Conservation (phyloP, 2,113 vertebrate genomes). For the Atherinomorus stipes region DNA sequence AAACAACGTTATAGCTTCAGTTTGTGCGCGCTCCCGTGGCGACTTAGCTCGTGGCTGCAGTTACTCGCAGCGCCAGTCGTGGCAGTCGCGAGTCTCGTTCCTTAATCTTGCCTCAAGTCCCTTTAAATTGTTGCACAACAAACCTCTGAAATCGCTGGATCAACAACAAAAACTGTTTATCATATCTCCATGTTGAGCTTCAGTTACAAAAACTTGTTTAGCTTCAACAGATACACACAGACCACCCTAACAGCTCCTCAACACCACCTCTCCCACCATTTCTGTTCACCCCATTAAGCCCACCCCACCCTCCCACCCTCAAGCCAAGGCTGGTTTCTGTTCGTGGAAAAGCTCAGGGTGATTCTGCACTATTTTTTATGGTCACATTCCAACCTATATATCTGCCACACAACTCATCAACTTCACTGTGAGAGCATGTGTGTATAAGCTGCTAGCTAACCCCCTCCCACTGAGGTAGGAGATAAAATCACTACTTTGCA, state of each 20-base stretch:
- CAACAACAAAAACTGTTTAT: neutral
- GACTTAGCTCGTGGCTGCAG: too few species aligned
- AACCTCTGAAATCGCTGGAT: neutral
- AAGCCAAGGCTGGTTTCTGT: conserved; percentile 67
- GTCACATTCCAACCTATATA: conserved; percentile 96
- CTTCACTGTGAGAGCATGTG: conserved; percentile 84
- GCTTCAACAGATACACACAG: conserved; percentile 3
- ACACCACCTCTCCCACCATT: conserved; percentile 5
- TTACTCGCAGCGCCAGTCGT: too few species aligned
- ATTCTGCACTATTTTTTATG: conserved; percentile 94
- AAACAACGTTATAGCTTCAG: too few species aligned
- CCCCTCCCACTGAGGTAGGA: conserved; percentile 45
- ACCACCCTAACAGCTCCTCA: conserved; percentile 24
- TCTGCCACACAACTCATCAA: conserved; percentile 96
- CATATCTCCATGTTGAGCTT: neutral
- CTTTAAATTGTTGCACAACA: too few species aligned
- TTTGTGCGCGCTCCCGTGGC: too few species aligned
- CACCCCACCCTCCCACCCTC: conserved; percentile 33
- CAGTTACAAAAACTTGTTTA: neutral
- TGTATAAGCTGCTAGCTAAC: conserved; percentile 38
- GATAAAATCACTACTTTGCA: conserved; percentile 47
- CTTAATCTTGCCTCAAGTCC: too few species aligned
- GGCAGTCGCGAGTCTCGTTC: too few species aligned
- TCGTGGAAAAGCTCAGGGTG: conserved; percentile 85
- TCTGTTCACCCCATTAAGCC: conserved; percentile 28